A percentile compares a stretch with the other conserved stretches of the same genome.
Conservation (phyloP, 2,888 invertebrate genomes). For the Phaonia tiefii region DNA sequence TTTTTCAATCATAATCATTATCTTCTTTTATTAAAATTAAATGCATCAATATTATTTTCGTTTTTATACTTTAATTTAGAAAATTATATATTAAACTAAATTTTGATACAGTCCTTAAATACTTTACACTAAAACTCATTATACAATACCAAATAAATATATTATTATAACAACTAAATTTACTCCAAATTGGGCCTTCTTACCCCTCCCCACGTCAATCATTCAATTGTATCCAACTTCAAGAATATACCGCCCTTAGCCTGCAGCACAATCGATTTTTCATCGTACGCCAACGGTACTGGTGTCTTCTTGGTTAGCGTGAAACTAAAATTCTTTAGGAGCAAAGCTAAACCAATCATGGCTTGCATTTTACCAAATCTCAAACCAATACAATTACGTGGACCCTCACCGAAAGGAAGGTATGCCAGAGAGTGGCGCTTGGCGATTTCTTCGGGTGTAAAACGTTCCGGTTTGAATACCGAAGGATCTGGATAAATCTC, state of each 20-base stretch:
- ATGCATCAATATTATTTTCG: no score
- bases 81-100: no score
- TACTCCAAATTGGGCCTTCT: no score
- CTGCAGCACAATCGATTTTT: slow-evolving; percentile 68
- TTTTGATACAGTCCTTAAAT: no score
- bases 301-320: slow-evolving; percentile 68
- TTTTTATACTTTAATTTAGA: no score
- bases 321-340: slow-evolving; percentile 70
- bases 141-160: no score
- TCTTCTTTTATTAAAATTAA: no score
- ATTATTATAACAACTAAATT: no score
- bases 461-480: slow-evolving; percentile 84
- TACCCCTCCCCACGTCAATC: no score
- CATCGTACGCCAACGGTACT: slow-evolving; percentile 72
- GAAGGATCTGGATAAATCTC: slow-evolving; percentile 83
- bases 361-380: slow-evolving; percentile 77
- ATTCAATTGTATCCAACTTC: slow-evolving; percentile 51
- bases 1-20: no score
- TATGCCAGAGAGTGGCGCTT: slow-evolving; percentile 80
- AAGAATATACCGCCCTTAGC: slow-evolving; percentile 71
- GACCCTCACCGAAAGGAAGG: slow-evolving; percentile 78
- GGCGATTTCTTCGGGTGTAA: slow-evolving; percentile 82
- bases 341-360: slow-evolving; percentile 72
- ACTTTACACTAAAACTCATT: no score
- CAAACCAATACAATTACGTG: slow-evolving; percentile 76